These are phyloP conservation scores for Hydrophis major DNA, from an alignment of 2,797 vertebrate species.

Conservation along the genomic window DNA sequence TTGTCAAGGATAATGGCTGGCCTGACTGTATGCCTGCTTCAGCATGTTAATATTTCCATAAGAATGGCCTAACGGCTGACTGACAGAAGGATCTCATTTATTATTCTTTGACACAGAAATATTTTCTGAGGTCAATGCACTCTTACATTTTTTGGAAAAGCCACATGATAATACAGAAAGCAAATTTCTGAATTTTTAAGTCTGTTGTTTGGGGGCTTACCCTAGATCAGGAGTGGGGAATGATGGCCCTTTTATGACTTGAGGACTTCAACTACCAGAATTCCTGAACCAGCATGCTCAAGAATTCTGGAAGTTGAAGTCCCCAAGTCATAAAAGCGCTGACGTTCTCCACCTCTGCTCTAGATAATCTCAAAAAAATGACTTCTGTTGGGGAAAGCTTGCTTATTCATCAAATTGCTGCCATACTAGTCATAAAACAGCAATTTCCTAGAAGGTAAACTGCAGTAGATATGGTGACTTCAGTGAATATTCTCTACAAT, in stretches of 20 bases:
- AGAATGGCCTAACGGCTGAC: conserved; percentile 28
- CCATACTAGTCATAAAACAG: not conserved
- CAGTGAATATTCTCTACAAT: not conserved
- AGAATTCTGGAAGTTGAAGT: not conserved
- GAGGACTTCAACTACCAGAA: not conserved
- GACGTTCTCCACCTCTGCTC: not conserved
- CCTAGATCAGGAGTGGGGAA: not conserved
- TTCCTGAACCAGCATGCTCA: not conserved
- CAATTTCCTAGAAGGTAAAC: not conserved
- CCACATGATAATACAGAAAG: not conserved
- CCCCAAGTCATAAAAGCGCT: not conserved
- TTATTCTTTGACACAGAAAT: conserved; percentile 40
- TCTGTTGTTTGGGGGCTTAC: not conserved
- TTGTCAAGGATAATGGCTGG: conserved; percentile 11
- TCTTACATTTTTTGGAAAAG: not conserved
- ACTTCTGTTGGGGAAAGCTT: not conserved
- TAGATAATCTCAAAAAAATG: not conserved
- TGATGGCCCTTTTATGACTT: not conserved
- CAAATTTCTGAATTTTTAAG: not conserved
- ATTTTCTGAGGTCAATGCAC: not conserved
- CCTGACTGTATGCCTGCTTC: conserved; percentile 36
- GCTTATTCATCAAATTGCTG: not conserved
- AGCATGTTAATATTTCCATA: conserved; percentile 44
- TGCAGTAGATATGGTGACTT: not conserved
- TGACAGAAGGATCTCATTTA: conserved; percentile 45